Base-by-base conservation (phyloP, 2,888 invertebrate genomes). In the Eustalomyia histrio region DNA sequence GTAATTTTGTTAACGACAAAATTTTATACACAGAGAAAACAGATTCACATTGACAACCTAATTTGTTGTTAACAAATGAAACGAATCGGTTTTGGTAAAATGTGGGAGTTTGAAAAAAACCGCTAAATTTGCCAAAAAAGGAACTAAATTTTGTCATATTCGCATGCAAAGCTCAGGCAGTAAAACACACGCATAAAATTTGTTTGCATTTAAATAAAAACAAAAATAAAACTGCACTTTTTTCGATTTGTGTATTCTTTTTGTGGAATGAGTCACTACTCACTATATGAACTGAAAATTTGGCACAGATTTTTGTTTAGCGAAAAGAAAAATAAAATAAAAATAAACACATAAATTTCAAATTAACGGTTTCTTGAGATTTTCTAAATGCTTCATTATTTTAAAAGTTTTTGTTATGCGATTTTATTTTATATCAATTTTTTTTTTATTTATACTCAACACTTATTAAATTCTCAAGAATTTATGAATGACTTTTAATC, bases 221-320 rank as follows among this genome's bases (percentile, higher is more conserved):
- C 33, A 61, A 18, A 39, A 39, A 39, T 39, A 12, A 39, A 39
- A 39, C 39, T 47, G 43, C 17, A n/a, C 14, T 61, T 21, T 69
- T 4, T 35, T 29, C 29, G 29, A 12, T 50, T 2, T 58, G 18
- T 33, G 0, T 57, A 12, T 43, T 57, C 21, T 50, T 50, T 29
- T 43, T 58, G 50, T 10, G 52, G 12, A 52, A 74, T 81, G 81
- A 81, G 55, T 81, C 81, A 81, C 50, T 39, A 21, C n/a, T 81
- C 81, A 81, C 50, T 39, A 21, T 29, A 24, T 24, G 33, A 29
- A 57, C 16, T 67, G 35, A 65, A 47, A 68, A 67, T 71, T 80
- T 80, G 80, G 76, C 76, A 80, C 71, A 80, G 76, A 72, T 80
- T 76, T n/a, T 55, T 12, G n/a, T 39, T 16, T 58, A 16, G n/a